Percentiles rank a stretch among this genome's conserved stretches.
Evolutionary conservation across 37 sponge, comb jelly and placozoan species (phyloP).

Genomic region (Tethya wilhelma): DNA sequence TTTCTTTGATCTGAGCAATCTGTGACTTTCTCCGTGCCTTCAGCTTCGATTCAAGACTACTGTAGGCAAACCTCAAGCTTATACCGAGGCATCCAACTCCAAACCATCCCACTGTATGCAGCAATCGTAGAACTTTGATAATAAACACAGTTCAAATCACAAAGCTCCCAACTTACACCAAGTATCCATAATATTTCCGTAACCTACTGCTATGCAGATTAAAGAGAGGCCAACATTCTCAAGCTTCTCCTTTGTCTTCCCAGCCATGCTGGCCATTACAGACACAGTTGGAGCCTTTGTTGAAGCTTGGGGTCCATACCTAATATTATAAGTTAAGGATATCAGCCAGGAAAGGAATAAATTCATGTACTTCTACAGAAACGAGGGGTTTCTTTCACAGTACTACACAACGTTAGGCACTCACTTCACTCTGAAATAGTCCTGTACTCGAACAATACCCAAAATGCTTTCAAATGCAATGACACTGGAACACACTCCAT

Average conservation of each 20-base stretch:
- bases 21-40: background rate
- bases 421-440: constrained; percentile 34
- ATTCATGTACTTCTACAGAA: no score
- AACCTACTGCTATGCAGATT: background rate
- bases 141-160: no score
- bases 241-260: constrained; percentile 54
- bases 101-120: constrained; percentile 22
- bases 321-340: background rate
- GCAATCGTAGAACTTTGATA: no score
- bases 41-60: constrained; percentile 31
- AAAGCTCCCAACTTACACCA: constrained; percentile 9
- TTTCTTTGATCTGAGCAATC: background rate
- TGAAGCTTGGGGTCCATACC: background rate
- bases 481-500: background rate
- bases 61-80: constrained; percentile 36
- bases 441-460: constrained; percentile 36
- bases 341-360: no score
- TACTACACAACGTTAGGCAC: no score
- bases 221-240: constrained; percentile 8
- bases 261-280: constrained; percentile 23
- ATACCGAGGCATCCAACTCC: constrained; percentile 18
- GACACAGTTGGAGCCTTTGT: background rate
- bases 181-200: background rate
- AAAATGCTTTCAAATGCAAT: constrained; percentile 8
- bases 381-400: no score